phyloP scores from a whole-genome alignment of 2,888 invertebrate genomes.

The Linnaemya vulpina region DNA sequence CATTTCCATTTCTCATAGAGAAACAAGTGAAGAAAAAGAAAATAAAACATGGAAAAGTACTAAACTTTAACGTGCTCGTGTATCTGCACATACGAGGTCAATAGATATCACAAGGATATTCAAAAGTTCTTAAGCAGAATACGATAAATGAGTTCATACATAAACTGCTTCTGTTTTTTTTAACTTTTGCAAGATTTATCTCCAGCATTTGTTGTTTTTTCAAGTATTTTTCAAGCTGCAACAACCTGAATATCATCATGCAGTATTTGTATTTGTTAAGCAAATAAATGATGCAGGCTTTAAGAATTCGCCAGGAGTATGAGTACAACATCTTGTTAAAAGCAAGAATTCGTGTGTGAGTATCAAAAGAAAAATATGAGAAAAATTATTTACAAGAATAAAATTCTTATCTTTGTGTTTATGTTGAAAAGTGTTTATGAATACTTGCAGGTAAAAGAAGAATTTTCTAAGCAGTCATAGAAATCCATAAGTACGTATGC shows the following conservation, averaged over 20 bases:
- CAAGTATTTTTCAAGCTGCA: slow-evolving; percentile 42
- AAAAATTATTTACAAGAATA: slow-evolving; percentile 5
- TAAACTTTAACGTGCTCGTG: neutral
- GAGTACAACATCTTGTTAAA: slow-evolving; percentile 50
- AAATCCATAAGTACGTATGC: neutral
- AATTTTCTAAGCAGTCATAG: slow-evolving; percentile 49
- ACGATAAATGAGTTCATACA: slow-evolving; percentile 3
- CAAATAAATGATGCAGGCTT: slow-evolving; percentile 72
- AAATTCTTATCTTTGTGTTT: slow-evolving; percentile 46
- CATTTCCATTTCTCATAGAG: neutral
- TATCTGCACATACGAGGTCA: slow-evolving; percentile 65
- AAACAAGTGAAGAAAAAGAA: neutral
- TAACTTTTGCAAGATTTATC: slow-evolving; percentile 67
- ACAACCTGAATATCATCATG: slow-evolving; percentile 53
- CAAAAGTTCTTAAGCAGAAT: neutral
- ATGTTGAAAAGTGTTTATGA: slow-evolving; percentile 15
- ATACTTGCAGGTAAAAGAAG: slow-evolving; percentile 59
- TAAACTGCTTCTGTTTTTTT: slow-evolving; percentile 26
- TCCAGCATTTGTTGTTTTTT: slow-evolving; percentile 50
- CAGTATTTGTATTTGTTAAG: slow-evolving; percentile 79
- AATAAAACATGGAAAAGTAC: slow-evolving; percentile 11
- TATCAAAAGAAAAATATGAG: slow-evolving; percentile 39
- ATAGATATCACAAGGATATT: slow-evolving; percentile 66
- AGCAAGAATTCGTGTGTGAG: neutral
- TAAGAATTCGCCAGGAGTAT: slow-evolving; percentile 24